Conservation (phyloP, 2,888 invertebrate species). For the Tachina fera region DNA sequence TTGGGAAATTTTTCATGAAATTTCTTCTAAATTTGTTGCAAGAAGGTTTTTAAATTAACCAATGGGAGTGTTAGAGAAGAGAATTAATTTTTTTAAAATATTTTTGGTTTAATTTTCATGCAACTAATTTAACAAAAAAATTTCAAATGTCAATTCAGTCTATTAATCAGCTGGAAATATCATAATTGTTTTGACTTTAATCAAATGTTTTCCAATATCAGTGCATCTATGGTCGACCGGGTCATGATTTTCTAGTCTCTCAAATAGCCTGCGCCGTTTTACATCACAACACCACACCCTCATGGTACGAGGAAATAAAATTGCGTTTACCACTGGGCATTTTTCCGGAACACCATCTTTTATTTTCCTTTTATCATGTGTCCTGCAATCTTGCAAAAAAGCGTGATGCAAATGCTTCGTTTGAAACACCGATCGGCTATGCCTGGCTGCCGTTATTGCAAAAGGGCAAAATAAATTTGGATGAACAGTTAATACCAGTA, state of each 20-base stretch:
- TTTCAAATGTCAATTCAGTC: no score
- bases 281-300: conserved; percentile 94
- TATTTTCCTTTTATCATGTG: conserved; percentile 98
- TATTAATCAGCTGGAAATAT: no score
- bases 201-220: conserved; percentile 76
- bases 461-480: conserved; percentile 93
- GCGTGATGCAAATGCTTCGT: conserved; percentile 87
- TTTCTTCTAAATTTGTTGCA: no score
- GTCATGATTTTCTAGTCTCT: conserved; percentile 86
- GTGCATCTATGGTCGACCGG: conserved; percentile 90
- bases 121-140: no score
- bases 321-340: conserved; percentile 93
- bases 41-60: no score
- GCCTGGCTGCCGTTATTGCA: conserved; percentile 95
- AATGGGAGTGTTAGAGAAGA: no score
- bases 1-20: no score
- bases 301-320: conserved; percentile 97
- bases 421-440: conserved; percentile 94
- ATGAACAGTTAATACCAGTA: conserved; percentile 92
- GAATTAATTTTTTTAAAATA: no score
- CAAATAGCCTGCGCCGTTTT: conserved; percentile 91
- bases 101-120: no score
- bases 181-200: background rate
- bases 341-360: conserved; percentile 92
- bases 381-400: conserved; percentile 94